These are phyloP conservation scores for Salminus brasiliensis DNA, from an alignment of 2,113 vertebrate species.

Conservation along the genomic window DNA sequence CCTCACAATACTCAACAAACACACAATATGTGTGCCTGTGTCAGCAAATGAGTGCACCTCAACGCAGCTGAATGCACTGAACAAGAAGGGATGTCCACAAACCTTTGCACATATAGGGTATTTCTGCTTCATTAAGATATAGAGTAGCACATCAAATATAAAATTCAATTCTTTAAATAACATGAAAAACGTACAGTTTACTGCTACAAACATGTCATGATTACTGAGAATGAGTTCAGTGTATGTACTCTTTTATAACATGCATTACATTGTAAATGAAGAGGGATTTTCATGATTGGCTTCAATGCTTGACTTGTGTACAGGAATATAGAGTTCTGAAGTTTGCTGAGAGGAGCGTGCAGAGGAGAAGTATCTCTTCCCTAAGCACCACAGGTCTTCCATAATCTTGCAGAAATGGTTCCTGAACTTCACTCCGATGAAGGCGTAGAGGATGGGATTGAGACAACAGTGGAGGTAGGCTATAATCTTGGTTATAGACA, in stretches of 20 bases:
- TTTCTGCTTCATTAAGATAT: no score
- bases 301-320: slow-evolving; percentile 69
- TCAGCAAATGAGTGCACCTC: no score
- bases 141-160: no score
- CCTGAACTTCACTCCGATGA: slow-evolving; percentile 90
- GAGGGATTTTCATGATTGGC: slow-evolving; percentile 74
- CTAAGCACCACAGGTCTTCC: slow-evolving; percentile 78
- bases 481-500: slow-evolving; percentile 72
- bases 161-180: no score
- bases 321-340: slow-evolving; percentile 75
- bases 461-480: slow-evolving; percentile 93
- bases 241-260: neutral
- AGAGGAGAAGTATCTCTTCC: slow-evolving; percentile 69
- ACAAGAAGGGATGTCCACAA: no score
- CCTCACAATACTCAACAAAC: no score
- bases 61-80: no score
- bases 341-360: slow-evolving; percentile 65
- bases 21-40: no score
- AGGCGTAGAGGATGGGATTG: slow-evolving; percentile 93
- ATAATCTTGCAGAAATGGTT: slow-evolving; percentile 84
- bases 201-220: neutral
- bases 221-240: neutral
- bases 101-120: no score
- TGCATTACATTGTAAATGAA: slow-evolving; percentile 76
- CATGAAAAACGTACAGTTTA: no score